Percentiles rank a stretch among this genome's conserved stretches.
phyloP scores from a whole-genome alignment of 2,888 invertebrate species.

The Sphecodes monilicornis region DNA sequence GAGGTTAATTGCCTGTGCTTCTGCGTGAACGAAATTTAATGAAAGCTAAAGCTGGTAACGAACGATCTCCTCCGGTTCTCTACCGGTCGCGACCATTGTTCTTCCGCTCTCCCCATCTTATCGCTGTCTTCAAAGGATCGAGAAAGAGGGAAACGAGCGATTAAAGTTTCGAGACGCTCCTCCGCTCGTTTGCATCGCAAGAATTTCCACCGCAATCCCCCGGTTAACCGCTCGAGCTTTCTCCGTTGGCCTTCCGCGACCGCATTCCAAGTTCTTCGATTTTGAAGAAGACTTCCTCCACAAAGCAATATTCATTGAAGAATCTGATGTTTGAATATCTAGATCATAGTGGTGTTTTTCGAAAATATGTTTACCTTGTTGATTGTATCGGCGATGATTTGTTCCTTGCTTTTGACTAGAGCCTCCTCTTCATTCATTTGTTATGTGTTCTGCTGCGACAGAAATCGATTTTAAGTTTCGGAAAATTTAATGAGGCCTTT shows the following conservation, averaged over 20 bases:
- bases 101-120: not conserved
- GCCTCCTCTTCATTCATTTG: not conserved
- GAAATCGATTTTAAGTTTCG: not conserved
- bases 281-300: not conserved
- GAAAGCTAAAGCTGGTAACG: not conserved
- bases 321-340: not conserved
- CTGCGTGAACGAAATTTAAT: not conserved
- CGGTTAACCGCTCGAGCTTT: not conserved
- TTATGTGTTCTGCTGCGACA: not conserved
- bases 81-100: not conserved
- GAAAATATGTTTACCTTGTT: not conserved
- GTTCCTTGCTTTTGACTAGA: no score
- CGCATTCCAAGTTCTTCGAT: not conserved
- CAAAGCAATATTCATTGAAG: not conserved
- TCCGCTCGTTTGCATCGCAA: constrained; percentile 6
- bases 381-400: no score
- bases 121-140: not conserved
- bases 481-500: no score
- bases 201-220: not conserved
- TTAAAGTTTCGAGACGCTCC: not conserved
- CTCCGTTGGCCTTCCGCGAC: constrained; percentile 3
- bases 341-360: not conserved
- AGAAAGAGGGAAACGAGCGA: not conserved
- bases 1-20: not conserved
- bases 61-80: not conserved